Conservation (phyloP, 2,888 invertebrate genomes). For the Epicampocera succincta region DNA sequence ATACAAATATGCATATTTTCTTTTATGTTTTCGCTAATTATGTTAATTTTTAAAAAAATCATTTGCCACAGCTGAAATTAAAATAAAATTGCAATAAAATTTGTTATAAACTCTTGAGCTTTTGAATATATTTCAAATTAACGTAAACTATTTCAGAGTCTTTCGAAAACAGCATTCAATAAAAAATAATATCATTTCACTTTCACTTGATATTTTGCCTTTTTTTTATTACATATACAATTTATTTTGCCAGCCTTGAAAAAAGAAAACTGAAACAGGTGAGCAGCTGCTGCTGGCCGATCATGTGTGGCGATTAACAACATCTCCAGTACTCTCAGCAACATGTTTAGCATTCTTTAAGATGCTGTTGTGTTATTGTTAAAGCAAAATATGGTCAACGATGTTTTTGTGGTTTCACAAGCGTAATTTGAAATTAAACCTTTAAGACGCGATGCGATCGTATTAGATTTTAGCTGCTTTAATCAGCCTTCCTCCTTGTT, state of each 20-base stretch:
- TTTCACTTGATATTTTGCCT: conserved; percentile 64
- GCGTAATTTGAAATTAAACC: conserved; percentile 5
- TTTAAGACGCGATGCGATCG: no score
- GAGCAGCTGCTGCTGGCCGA: conserved; percentile 29
- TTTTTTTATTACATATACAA: no score
- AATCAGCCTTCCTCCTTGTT: no score
- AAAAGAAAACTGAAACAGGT: conserved; percentile 24
- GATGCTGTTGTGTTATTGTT: conserved; percentile 36
- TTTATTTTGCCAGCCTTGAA: conserved; percentile 23
- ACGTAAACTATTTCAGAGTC: neutral
- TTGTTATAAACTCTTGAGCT: neutral
- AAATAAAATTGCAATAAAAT: conserved; percentile 39
- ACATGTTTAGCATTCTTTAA: conserved; percentile 57
- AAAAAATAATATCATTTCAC: conserved; percentile 60
- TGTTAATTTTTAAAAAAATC: conserved; percentile 46
- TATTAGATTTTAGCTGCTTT: no score
- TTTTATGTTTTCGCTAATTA: conserved; percentile 57
- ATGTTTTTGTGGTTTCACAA: conserved; percentile 32
- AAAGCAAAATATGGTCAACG: conserved; percentile 19
- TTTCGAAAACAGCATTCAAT: neutral
- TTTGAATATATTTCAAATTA: neutral
- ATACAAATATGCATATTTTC: neutral
- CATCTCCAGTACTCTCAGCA: conserved; percentile 1
- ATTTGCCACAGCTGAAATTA: conserved; percentile 38
- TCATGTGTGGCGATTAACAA: conserved; percentile 37